Evolutionary conservation across 1,140 invertebrate genomes (phyloP), one percentile per base, ranked within the genome.

Genomic region (Melipona quadrifasciata): DNA sequence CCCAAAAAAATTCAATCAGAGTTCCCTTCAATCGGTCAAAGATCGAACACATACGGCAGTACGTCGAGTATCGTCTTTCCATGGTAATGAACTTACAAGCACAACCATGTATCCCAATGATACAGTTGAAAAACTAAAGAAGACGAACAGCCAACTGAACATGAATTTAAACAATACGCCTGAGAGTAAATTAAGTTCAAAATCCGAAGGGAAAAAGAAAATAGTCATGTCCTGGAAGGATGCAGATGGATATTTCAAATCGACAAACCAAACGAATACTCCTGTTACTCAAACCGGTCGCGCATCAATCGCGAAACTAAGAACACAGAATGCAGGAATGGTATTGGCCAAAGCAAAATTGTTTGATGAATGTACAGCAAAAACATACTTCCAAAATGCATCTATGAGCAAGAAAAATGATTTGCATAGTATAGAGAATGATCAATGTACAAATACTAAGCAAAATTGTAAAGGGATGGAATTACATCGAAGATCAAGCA

Each of bases 261-360:
- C 90, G 11, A 84, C 83, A 0, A 87, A 14, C 81, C 86, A 85
- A 70, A 87, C 55, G 5, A 76, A 79, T 6, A 91, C 91, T 1
- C 87, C 93, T 21, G 84, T 92, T 64, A 87, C 91, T 27, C 93
- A 94, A 58, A 95, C 94, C 21, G 96, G 96, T 4, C 94, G 96
- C 71, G 95, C 95, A 1, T 97, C 96, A 0, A 94, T 97, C 11
- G 96, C 96, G 1, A 95, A 96, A 90, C 89, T 97, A 12, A 93
- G 96, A 61, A 95, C 94, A 57, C 96, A 96, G 92, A 97, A 97
- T 90, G 96, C 96, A 17, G 96, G 96, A 12, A 97, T 96, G 96
- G 96, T 97, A 1, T 87, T 96, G 57, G 96, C 96, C 0, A 96
- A 96, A 93, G 96, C 96, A 1, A 96, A 95, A 89, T 91, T 97